A percentile compares a stretch with the other conserved stretches of the same genome.
These are phyloP conservation scores for Rhimphoctona megacephalus DNA, from an alignment of 2,888 invertebrate species.

Conservation along the genomic window DNA sequence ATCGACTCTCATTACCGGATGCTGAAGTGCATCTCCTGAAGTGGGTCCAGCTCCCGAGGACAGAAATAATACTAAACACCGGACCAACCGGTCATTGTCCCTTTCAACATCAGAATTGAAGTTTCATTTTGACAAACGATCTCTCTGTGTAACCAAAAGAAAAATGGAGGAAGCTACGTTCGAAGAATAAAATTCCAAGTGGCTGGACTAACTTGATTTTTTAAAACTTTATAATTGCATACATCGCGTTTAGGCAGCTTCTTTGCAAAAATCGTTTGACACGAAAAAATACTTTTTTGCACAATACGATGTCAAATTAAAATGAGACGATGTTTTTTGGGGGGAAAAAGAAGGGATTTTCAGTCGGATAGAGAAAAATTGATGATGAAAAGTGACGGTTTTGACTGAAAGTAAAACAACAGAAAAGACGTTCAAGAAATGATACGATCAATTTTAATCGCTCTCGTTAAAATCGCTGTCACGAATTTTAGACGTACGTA, in stretches of 20 bases:
- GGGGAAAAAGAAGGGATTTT: too few species aligned
- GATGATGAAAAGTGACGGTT: too few species aligned
- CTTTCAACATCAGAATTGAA: slow-evolving; percentile 8
- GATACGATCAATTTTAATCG: too few species aligned
- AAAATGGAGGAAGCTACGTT: background rate
- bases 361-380: background rate
- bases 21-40: slow-evolving; percentile 67
- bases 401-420: too few species aligned
- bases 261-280: slow-evolving; percentile 25
- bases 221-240: slow-evolving; percentile 71
- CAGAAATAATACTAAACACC: slow-evolving; percentile 76
- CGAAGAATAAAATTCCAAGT: background rate
- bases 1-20: slow-evolving; percentile 74
- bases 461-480: background rate
- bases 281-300: slow-evolving; percentile 41
- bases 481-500: background rate
- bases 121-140: slow-evolving; percentile 60
- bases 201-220: slow-evolving; percentile 47
- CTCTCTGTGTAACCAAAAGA: slow-evolving; percentile 62
- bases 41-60: slow-evolving; percentile 70
- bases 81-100: slow-evolving; percentile 63
- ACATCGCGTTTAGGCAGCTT: slow-evolving; percentile 80
- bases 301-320: background rate
- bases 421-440: too few species aligned
- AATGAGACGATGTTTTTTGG: background rate